phyloP scores from a whole-genome alignment of 2,113 vertebrate genomes.

The Shinisaurus crocodilurus region DNA sequence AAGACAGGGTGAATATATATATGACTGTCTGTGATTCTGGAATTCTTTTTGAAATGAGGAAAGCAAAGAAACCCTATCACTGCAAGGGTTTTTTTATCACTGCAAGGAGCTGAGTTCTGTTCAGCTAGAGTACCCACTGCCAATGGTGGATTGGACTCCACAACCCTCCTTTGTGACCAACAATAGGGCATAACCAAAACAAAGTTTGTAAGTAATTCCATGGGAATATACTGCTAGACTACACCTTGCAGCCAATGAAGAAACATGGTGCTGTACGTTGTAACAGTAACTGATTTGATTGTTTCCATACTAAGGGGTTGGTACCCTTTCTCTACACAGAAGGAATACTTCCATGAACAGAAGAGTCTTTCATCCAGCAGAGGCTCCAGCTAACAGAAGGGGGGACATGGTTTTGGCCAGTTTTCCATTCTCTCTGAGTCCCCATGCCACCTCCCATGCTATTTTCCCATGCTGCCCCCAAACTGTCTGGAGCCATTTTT shows the following conservation, averaged over 20 bases:
- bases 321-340: not conserved
- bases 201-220: not conserved
- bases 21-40: not conserved
- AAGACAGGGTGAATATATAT: conserved; percentile 13
- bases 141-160: conserved; percentile 27
- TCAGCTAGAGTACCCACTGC: not conserved
- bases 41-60: conserved; percentile 35
- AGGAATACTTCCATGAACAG: not conserved
- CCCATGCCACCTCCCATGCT: not conserved
- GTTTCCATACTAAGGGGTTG: not conserved
- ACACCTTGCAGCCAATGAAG: not conserved
- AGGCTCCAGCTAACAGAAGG: not conserved
- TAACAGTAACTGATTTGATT: not conserved
- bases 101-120: not conserved
- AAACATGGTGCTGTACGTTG: not conserved
- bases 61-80: not conserved
- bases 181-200: conserved; percentile 2
- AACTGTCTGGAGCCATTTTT: not conserved
- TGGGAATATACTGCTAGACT: not conserved
- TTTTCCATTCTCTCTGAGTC: not conserved
- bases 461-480: not conserved
- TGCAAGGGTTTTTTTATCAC: conserved; percentile 59
- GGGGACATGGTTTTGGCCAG: not conserved
- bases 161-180: conserved; percentile 10
- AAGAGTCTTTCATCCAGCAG: not conserved